Evolutionary conservation across 2,113 vertebrate genomes (phyloP), one percentile per base, ranked within the genome.

Genomic region (Acanthisitta chloris): DNA sequence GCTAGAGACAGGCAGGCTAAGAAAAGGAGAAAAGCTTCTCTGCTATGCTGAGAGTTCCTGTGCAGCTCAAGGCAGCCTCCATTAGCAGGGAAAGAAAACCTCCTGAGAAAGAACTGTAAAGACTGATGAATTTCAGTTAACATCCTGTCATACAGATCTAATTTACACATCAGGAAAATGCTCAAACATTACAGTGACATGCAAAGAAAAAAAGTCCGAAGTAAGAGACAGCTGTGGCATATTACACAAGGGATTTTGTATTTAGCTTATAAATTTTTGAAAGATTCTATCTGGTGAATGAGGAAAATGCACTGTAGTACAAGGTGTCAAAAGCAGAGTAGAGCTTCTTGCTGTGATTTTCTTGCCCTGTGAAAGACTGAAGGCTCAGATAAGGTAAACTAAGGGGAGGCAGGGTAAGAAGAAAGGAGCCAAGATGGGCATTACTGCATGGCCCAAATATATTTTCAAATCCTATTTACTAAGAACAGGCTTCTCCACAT

Each of bases 381-480:
- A 78, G 48, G 64, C 55, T 92, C 59, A 78, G 55, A 54, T 58
- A 20, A 92, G 55, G 57, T 79, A 71, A 96, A 74, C 20, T 45
- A 65, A 70, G 16, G 45, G 36, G 40, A 82, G 51, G 10, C 29
- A 48, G 31, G 12, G 28, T 36, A 65, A 88, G 25, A 45, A 88
- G 25, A 76, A 92, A 45, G 25, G 17, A 61, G 79, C 80, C 28
- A 88, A 90, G 74, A 90, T 9, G 29, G 33, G 62, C 54, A 73
- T 90, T 90, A 88, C 65, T 40, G 33, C 46, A 43, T 84, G 88
- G 26, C 29, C 82, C 76, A 93, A 92, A 94, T 93, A 83, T 58
- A 81, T 92, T 86, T 90, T 64, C 82, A 88, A 96, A 92, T 93
- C 76, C 76, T 92, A 71, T 95, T 95, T 94, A 81, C 76, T 90